A percentile compares a stretch with the other conserved stretches of the same genome.
Conservation (phyloP, 92 coral and sea anemone species). For the Parazoanthus darwini region DNA sequence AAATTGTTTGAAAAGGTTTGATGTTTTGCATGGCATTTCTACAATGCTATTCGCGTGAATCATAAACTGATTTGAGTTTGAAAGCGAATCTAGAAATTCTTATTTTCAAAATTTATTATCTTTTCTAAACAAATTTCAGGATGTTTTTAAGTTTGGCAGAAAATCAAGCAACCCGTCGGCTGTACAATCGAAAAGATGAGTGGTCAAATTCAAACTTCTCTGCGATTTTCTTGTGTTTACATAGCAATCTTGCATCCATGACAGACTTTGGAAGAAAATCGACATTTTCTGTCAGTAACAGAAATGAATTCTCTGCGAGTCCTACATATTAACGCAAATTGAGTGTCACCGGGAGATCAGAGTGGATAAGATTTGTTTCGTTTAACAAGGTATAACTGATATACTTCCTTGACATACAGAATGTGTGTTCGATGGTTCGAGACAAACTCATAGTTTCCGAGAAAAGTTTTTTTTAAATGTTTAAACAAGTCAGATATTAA, state of each 20-base stretch:
- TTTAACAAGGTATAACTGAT: neutral
- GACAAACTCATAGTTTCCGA: neutral
- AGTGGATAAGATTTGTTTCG: neutral
- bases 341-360: neutral
- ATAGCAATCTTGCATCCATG: neutral
- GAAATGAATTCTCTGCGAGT: neutral
- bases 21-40: neutral
- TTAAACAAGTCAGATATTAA: neutral
- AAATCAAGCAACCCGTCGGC: neutral
- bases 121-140: neutral
- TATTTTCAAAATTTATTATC: neutral
- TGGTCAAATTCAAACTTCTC: slow-evolving; percentile 7
- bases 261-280: neutral
- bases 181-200: neutral
- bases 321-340: neutral
- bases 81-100: neutral
- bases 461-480: neutral
- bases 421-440: neutral
- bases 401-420: neutral
- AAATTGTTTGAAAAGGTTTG: neutral
- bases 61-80: neutral
- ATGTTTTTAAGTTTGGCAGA: neutral
- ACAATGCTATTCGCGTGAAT: too few relatives aligned
- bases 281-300: neutral
- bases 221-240: neutral